A percentile compares a stretch with the other conserved stretches of the same genome.
These are phyloP conservation scores for Drepana falcataria DNA, from an alignment of 2,888 invertebrate genomes.

Conservation along the genomic window DNA sequence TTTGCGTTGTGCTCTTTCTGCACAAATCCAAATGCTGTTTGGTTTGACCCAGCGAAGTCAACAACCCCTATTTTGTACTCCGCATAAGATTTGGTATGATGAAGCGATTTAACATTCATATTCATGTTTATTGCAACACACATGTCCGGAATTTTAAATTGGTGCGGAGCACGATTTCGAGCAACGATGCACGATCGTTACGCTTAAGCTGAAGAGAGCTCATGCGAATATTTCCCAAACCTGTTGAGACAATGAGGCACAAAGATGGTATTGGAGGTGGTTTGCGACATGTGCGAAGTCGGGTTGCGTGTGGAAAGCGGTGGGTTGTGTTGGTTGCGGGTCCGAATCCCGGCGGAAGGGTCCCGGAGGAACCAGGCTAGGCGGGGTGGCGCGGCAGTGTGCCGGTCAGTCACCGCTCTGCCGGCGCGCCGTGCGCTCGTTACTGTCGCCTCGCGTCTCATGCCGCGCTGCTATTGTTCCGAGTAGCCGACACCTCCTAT, in stretches of 20 bases:
- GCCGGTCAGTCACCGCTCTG: conserved; percentile 77
- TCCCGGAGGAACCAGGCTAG: conserved; percentile 69
- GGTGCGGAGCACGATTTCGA: neutral
- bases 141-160: conserved; percentile 25
- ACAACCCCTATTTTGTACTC: neutral
- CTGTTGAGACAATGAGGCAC: conserved; percentile 33
- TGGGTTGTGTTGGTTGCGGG: conserved; percentile 40
- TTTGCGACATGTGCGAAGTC: conserved; percentile 37
- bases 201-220: conserved; percentile 14
- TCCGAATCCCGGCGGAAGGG: conserved; percentile 67
- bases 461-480: conserved; percentile 46
- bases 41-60: neutral
- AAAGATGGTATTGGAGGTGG: conserved; percentile 34
- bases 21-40: too few species aligned
- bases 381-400: conserved; percentile 72
- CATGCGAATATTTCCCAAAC: conserved; percentile 20
- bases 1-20: too few species aligned
- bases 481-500: conserved; percentile 46
- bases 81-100: neutral
- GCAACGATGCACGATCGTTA: conserved; percentile 11
- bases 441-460: conserved; percentile 32
- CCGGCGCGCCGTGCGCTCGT: conserved; percentile 70
- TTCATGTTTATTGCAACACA: conserved; percentile 7
- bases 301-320: conserved; percentile 40
- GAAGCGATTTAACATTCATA: neutral